Conservation (phyloP, 2,888 invertebrate genomes). For the Andricus curvator region DNA sequence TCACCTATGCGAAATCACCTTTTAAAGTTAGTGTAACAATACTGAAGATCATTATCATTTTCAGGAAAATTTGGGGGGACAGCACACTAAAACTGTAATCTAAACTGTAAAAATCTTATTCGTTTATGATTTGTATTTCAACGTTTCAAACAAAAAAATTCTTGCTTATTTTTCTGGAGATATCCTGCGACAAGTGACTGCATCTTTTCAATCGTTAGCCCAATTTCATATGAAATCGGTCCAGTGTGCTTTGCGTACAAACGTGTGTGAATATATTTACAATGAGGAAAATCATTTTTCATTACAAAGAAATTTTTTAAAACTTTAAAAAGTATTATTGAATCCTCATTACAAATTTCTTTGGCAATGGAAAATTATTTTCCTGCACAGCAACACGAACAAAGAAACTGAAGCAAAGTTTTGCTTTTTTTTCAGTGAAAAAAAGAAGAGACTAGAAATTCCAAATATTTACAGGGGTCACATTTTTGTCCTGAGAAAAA, state of each 20-base stretch:
- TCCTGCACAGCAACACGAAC: constrained; percentile 9
- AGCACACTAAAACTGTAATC: no score
- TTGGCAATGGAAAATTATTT: constrained; percentile 16
- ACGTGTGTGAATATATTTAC: constrained; percentile 1
- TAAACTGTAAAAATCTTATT: no score
- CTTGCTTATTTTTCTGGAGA: no score
- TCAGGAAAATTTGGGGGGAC: no score
- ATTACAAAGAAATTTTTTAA: not conserved
- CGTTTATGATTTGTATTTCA: no score
- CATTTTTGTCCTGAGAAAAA: constrained; percentile 40
- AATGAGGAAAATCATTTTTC: constrained; percentile 14
- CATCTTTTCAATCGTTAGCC: no score
- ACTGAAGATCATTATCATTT: no score
- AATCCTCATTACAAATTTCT: not conserved
- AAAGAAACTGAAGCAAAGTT: constrained; percentile 33
- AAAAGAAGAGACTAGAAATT: not conserved
- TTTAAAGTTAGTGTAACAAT: no score
- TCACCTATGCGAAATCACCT: no score
- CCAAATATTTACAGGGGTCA: not conserved
- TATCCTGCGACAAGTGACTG: no score
- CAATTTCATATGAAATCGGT: no score
- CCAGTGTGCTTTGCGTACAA: constrained; percentile 7
- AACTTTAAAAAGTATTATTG: not conserved
- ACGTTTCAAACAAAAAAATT: no score
- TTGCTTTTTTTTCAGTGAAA: constrained; percentile 31